These are phyloP conservation scores for Heliconius erato DNA, from an alignment of 2,888 invertebrate species.

Conservation along the genomic window DNA sequence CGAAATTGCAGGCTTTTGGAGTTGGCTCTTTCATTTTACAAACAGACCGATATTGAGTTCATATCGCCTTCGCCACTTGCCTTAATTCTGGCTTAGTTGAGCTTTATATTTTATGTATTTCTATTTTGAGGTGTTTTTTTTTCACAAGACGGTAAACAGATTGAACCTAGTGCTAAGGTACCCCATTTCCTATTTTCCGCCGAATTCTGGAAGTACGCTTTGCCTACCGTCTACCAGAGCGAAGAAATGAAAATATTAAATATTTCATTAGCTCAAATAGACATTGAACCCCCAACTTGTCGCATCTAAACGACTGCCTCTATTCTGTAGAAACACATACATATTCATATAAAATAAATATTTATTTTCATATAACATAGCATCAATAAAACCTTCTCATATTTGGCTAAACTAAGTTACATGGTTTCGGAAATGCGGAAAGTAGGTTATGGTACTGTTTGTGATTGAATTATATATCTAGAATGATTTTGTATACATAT, in stretches of 20 bases:
- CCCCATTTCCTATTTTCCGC: too few species aligned
- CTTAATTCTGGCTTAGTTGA: not conserved
- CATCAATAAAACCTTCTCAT: not conserved
- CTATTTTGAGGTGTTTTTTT: not conserved
- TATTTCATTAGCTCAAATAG: too few species aligned
- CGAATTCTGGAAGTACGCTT: too few species aligned
- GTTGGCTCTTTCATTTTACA: slow-evolving; percentile 25
- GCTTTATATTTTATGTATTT: slow-evolving; percentile 3
- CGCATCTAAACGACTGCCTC: too few species aligned
- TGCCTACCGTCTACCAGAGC: too few species aligned
- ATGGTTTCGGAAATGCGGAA: not conserved
- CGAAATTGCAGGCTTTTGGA: slow-evolving; percentile 2
- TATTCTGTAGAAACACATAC: too few species aligned
- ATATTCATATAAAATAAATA: too few species aligned
- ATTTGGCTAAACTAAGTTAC: slow-evolving; percentile 17
- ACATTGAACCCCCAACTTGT: too few species aligned
- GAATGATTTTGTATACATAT: not conserved
- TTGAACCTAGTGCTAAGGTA: too few species aligned
- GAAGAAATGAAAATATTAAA: too few species aligned
- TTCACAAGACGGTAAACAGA: too few species aligned
- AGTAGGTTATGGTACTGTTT: not conserved
- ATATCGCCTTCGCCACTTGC: slow-evolving; percentile 7
- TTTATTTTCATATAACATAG: not conserved
- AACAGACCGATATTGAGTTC: slow-evolving; percentile 11
- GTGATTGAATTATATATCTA: slow-evolving; percentile 3